Percentiles rank a stretch among this genome's conserved stretches.
Evolutionary conservation across 2,888 invertebrate species (phyloP).

Genomic region (Ceratothoa steindachneri): DNA sequence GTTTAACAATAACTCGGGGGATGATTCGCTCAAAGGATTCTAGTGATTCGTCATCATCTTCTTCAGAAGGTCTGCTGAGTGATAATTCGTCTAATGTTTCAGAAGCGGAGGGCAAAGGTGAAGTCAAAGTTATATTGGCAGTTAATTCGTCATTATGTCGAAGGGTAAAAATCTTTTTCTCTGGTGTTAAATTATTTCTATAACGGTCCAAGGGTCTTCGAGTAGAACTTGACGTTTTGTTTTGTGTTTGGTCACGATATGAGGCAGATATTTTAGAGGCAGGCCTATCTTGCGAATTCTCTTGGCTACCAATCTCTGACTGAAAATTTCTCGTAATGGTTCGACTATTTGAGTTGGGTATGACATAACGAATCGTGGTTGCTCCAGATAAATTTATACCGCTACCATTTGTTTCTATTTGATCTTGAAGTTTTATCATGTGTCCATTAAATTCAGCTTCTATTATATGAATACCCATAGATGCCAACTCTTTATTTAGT

Average conservation of each 20-base stretch:
- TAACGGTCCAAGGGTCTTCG: neutral
- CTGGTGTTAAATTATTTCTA: neutral
- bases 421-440: conserved; percentile 30
- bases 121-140: neutral
- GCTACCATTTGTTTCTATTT: neutral
- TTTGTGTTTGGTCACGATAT: neutral
- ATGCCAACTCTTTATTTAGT: conserved; percentile 36
- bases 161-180: neutral
- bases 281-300: neutral
- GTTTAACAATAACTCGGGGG: neutral
- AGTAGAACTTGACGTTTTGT: neutral
- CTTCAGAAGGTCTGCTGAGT: neutral
- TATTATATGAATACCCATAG: conserved; percentile 40
- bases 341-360: neutral
- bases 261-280: neutral
- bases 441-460: conserved; percentile 43
- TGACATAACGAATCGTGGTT: neutral
- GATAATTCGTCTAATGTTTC: neutral
- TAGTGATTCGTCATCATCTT: neutral
- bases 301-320: neutral
- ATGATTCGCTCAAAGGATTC: neutral
- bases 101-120: neutral
- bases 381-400: neutral
- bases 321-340: neutral
- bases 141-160: neutral